Conservation (phyloP, 2,797 vertebrate species). For the Vireo griseus region DNA sequence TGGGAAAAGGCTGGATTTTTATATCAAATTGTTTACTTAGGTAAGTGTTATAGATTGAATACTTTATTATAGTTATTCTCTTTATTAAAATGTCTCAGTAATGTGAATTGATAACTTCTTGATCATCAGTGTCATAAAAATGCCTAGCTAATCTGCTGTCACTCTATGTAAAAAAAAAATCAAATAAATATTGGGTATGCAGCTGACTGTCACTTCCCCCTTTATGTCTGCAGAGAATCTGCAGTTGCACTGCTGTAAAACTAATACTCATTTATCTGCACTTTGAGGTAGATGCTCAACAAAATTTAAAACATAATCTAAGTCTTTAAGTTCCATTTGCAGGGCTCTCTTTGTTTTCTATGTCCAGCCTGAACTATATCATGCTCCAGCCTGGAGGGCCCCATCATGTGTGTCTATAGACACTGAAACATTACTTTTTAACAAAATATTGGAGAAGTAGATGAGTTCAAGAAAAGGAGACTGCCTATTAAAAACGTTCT, state of each 20-base stretch:
- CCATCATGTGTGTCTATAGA: background rate
- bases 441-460: background rate
- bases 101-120: background rate
- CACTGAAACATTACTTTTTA: background rate
- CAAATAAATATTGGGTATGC: background rate
- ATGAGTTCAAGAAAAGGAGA: background rate
- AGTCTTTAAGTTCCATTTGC: background rate
- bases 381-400: background rate
- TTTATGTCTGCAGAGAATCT: background rate
- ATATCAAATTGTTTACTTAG: background rate
- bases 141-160: background rate
- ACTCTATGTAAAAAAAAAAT: background rate
- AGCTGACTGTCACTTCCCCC: background rate
- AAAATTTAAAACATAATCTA: background rate
- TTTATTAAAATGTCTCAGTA: background rate
- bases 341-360: background rate
- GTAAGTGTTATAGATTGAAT: background rate
- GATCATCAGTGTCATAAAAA: background rate
- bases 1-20: background rate
- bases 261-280: background rate
- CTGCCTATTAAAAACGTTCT: background rate
- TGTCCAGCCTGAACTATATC: background rate
- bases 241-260: background rate
- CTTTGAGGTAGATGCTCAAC: background rate
- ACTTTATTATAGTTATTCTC: background rate